Conservation (phyloP, 2,888 invertebrate genomes). For the Hyles lineata region DNA sequence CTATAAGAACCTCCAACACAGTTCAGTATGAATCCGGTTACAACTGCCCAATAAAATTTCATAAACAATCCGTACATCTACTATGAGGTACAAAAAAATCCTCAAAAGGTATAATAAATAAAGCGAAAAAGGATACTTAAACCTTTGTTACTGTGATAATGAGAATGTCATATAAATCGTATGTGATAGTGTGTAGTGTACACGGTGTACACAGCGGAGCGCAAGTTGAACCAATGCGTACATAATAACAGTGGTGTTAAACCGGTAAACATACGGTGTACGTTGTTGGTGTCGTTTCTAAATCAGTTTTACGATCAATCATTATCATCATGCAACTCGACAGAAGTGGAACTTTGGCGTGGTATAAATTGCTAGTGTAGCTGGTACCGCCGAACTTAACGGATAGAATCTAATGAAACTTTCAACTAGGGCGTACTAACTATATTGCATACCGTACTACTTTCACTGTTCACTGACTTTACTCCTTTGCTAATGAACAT, state of each 20-base stretch:
- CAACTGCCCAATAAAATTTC: no score
- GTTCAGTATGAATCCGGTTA: no score
- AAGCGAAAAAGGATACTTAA: not conserved
- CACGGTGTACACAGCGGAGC: slow-evolving; percentile 34
- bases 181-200: not conserved
- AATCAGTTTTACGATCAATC: slow-evolving; percentile 48
- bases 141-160: not conserved
- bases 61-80: no score
- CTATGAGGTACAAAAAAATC: not conserved
- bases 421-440: slow-evolving; percentile 60
- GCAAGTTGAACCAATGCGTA: slow-evolving; percentile 5
- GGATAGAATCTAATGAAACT: slow-evolving; percentile 73
- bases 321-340: slow-evolving; percentile 63
- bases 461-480: slow-evolving; percentile 63
- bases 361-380: slow-evolving; percentile 66
- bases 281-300: slow-evolving; percentile 45
- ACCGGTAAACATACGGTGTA: slow-evolving; percentile 28
- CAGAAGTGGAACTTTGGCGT: slow-evolving; percentile 50
- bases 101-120: not conserved
- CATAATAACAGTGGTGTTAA: slow-evolving; percentile 41
- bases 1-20: no score
- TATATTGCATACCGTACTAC: slow-evolving; percentile 61
- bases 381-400: slow-evolving; percentile 65
- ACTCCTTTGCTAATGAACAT: slow-evolving; percentile 44
- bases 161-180: not conserved